phyloP scores from a whole-genome alignment of 2,797 vertebrate genomes.

The Ceryle rudis region DNA sequence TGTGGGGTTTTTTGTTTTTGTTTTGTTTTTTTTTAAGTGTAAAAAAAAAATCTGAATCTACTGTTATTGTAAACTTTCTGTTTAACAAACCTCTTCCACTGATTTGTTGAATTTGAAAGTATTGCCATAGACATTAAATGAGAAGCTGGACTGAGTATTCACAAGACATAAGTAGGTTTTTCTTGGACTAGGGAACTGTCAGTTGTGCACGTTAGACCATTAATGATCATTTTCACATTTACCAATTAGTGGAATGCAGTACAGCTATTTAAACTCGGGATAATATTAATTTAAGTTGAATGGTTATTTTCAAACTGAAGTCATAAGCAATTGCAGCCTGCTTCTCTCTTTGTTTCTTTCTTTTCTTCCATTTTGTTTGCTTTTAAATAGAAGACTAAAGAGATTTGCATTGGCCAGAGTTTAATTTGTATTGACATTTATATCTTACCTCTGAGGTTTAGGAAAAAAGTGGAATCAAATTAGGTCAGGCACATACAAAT shows the following conservation, averaged over 20 bases:
- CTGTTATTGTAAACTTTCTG: background rate
- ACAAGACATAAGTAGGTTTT: background rate
- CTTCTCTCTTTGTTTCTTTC: background rate
- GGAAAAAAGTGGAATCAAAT: slow-evolving; percentile 68
- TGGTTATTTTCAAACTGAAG: slow-evolving; percentile 31
- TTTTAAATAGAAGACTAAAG: slow-evolving; percentile 6
- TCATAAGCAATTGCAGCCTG: background rate
- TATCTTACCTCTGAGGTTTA: slow-evolving; percentile 64
- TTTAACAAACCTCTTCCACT: background rate
- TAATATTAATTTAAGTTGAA: slow-evolving; percentile 7
- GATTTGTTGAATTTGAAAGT: background rate
- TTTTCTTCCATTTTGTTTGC: background rate
- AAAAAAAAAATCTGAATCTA: background rate
- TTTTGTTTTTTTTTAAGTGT: background rate
- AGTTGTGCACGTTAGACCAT: background rate
- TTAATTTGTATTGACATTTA: slow-evolving; percentile 80
- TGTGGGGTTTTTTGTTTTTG: no score
- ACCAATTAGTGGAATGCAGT: background rate
- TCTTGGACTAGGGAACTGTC: background rate
- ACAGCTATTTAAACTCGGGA: background rate
- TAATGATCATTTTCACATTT: background rate
- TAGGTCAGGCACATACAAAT: slow-evolving; percentile 72
- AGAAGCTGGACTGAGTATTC: background rate
- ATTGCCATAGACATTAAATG: background rate
- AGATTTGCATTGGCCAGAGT: slow-evolving; percentile 38